These are phyloP conservation scores for Phocoena phocoena DNA, from an alignment of 2,113 vertebrate species.

Conservation along the genomic window DNA sequence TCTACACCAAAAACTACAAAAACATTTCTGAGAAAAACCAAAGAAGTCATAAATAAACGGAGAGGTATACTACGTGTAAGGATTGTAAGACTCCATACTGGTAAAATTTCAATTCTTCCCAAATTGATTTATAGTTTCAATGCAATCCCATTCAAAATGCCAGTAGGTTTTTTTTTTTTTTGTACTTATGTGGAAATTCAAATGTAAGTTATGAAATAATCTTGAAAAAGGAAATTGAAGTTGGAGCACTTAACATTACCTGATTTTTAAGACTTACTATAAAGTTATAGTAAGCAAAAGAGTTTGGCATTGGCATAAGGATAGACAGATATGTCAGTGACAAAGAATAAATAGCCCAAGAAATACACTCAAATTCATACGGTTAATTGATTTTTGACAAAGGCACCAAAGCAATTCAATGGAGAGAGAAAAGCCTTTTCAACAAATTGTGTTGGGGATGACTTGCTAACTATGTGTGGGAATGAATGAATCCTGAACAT, in stretches of 20 bases:
- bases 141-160: not conserved
- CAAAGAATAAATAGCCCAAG: not conserved
- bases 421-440: not conserved
- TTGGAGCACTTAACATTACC: not conserved
- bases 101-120: not conserved
- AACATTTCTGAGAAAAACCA: not conserved
- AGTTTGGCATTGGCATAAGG: not conserved
- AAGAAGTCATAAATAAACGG: not conserved
- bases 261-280: not conserved
- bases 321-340: not conserved
- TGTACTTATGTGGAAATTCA: not conserved
- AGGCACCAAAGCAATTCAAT: not conserved
- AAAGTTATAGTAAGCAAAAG: not conserved
- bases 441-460: not conserved
- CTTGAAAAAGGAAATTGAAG: not conserved
- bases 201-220: slow-evolving; percentile 7
- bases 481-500: not conserved
- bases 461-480: not conserved
- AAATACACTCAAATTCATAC: not conserved
- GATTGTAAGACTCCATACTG: not conserved
- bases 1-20: not conserved
- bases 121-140: not conserved
- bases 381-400: not conserved
- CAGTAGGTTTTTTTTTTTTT: not conserved
- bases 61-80: not conserved